These are phyloP conservation scores for Tolmerus cingulatus DNA, from an alignment of 2,888 invertebrate species.

Conservation along the genomic window DNA sequence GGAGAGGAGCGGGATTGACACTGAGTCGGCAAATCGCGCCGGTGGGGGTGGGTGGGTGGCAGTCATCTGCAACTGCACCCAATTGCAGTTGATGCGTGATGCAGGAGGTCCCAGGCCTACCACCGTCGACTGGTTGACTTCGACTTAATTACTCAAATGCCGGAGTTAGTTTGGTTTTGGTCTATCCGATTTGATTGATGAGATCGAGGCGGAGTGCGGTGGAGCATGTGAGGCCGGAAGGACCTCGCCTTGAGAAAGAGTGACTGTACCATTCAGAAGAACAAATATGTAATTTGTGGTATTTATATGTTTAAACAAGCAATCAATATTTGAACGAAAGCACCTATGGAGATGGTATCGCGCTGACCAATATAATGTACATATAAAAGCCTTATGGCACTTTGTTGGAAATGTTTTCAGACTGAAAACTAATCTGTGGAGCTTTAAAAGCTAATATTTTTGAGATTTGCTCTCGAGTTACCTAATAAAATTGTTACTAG, in stretches of 20 bases:
- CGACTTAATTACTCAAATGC: slow-evolving; percentile 44
- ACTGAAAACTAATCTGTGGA: too few relatives aligned
- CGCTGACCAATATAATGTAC: not conserved
- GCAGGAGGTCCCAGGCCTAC: not conserved
- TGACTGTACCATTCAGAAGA: not conserved
- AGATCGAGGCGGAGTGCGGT: slow-evolving; percentile 1
- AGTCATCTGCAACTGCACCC: not conserved
- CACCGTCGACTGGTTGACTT: not conserved
- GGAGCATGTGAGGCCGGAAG: not conserved
- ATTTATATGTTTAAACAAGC: not conserved
- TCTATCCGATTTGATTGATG: slow-evolving; percentile 39
- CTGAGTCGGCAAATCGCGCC: not conserved
- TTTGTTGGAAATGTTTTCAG: not conserved
- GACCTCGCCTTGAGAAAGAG: not conserved
- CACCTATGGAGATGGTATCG: not conserved
- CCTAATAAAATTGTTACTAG: too few relatives aligned
- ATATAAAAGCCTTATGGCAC: not conserved
- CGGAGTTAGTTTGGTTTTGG: slow-evolving; percentile 11
- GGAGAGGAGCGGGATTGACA: not conserved
- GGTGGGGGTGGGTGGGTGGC: too few relatives aligned
- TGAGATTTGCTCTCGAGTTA: too few relatives aligned
- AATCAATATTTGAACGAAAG: not conserved
- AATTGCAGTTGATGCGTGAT: not conserved
- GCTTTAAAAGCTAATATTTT: too few relatives aligned
- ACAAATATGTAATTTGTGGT: not conserved